A percentile compares a stretch with the other conserved stretches of the same genome.
Conservation (phyloP, 2,888 invertebrate genomes). For the Adineta ricciae region DNA sequence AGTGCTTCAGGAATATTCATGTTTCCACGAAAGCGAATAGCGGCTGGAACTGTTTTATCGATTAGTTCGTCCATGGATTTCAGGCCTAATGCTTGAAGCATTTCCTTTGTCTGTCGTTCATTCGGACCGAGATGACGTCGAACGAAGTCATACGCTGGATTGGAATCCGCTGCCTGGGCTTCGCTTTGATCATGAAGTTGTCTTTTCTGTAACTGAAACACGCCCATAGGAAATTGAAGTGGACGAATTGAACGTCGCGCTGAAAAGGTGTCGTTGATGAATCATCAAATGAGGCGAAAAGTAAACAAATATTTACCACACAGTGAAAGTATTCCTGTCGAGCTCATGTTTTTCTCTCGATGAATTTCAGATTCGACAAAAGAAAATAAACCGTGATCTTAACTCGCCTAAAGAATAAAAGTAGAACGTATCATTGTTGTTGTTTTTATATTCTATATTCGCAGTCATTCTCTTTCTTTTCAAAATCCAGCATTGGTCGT, state of each 20-base stretch:
- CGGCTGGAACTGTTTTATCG: constrained; percentile 25
- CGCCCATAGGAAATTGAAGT: background rate
- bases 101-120: constrained; percentile 22
- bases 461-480: background rate
- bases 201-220: background rate
- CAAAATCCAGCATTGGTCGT: background rate
- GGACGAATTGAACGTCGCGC: background rate
- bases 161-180: background rate
- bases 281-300: background rate
- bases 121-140: constrained; percentile 28
- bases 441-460: background rate
- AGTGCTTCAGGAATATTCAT: constrained; percentile 27
- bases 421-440: background rate
- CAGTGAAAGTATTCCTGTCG: background rate
- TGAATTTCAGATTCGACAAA: background rate
- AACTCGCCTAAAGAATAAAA: background rate
- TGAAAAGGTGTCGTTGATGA: background rate
- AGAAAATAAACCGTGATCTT: too few relatives aligned
- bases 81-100: constrained; percentile 25
- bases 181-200: background rate
- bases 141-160: constrained; percentile 25
- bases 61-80: constrained; percentile 26
- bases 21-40: constrained; percentile 12
- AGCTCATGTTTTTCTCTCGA: background rate
- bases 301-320: background rate